Base-by-base conservation (phyloP, 1,140 invertebrate genomes). In the Thaumatotibia leucotreta region DNA sequence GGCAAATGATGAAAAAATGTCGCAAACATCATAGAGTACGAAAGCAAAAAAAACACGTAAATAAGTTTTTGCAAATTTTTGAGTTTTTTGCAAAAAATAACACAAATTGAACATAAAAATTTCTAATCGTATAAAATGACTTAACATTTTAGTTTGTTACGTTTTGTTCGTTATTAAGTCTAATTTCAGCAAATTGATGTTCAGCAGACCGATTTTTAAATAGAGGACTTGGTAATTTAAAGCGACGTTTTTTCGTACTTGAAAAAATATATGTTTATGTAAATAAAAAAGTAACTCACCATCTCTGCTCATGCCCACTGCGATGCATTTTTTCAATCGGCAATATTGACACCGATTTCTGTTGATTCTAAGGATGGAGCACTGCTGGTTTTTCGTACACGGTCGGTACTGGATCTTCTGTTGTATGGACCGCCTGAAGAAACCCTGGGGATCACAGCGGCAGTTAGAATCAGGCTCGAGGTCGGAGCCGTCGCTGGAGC, bases 361-460 rank as follows among this genome's bases (percentile, higher is more conserved):
- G 93, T 99, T 99, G 92, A 98, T 98, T 75, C 97, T 94, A 64
- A 99, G 93, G 77, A 99, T 99, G 91, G 97, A 96, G 92, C 98
- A 99, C 93, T 99, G 97, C 89, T 99, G 98, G 90, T 98, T 98
- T 92, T 99, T 98, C 80, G 97, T 98, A 93, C 98, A 99, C 31
- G 98, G 97, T 77, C 98, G 94, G 92, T 99, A 99, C 91, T 98
- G 97, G 72, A 99, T 99, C 93, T 99, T 99, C 93, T 99, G 98
- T 92, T 99, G 98, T 86, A 99, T 99, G 92, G 97, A 96, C 79
- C 96, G 94, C 65, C 96, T 92, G 92, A 97, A 97, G 92, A 96
- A 96, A 76, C 96, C 96, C 96, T 96, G 95, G 68, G 93, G 92
- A 92, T 89, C 88, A 93, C 86, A 95, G 92, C 78, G 94, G 92